Conservation (phyloP, 2,797 vertebrate genomes). For the Hemibagrus guttatus region DNA sequence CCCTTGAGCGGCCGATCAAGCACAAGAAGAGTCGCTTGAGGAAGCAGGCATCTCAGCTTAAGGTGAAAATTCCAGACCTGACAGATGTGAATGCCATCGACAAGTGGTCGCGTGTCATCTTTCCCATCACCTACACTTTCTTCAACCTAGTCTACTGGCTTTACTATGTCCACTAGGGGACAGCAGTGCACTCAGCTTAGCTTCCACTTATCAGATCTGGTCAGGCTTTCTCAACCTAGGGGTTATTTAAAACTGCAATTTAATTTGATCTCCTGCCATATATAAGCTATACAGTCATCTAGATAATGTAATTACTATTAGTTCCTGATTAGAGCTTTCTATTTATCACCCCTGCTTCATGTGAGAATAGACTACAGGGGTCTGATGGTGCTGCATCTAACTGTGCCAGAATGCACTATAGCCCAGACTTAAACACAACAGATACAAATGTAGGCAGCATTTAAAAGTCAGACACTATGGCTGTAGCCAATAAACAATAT, state of each 20-base stretch:
- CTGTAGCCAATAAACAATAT: constrained; percentile 10
- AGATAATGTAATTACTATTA: constrained; percentile 57
- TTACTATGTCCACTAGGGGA: constrained; percentile 89
- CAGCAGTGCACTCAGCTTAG: constrained; percentile 37
- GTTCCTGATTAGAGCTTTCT: constrained; percentile 44
- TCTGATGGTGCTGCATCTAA: constrained; percentile 13
- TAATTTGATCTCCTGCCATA: constrained; percentile 64
- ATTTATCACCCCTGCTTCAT: constrained; percentile 50
- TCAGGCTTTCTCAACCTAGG: constrained; percentile 54
- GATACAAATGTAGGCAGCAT: neutral
- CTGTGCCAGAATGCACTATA: constrained; percentile 18
- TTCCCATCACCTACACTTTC: constrained; percentile 90
- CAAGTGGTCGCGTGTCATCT: constrained; percentile 94
- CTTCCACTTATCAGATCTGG: constrained; percentile 39
- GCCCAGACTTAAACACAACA: constrained; percentile 24
- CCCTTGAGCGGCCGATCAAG: constrained; percentile 77
- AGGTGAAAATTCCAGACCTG: constrained; percentile 94
- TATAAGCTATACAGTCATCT: constrained; percentile 62
- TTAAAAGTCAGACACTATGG: constrained; percentile 1
- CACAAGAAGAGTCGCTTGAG: constrained; percentile 83
- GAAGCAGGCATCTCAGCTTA: constrained; percentile 89
- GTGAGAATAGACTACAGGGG: constrained; percentile 20
- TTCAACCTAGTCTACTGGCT: constrained; percentile 97
- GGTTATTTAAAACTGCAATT: constrained; percentile 60
- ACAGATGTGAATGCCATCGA: constrained; percentile 95